These are phyloP conservation scores for Lagocephalus sceleratus DNA, from an alignment of 2,797 vertebrate species.

Conservation along the genomic window DNA sequence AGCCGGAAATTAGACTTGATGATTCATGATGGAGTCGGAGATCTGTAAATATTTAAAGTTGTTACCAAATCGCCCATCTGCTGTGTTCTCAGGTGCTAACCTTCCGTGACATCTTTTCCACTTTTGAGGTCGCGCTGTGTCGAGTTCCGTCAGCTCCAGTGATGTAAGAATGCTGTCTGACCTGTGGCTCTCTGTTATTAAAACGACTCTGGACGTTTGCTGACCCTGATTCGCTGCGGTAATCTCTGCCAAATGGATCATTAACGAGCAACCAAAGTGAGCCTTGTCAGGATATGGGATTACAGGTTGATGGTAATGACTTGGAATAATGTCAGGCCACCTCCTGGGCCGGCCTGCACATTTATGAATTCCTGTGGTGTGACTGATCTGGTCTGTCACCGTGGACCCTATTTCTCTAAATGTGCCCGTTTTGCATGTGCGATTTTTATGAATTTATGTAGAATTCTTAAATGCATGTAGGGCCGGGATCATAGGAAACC, in stretches of 20 bases:
- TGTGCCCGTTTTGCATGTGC: constrained; percentile 13
- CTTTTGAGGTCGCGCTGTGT: no score
- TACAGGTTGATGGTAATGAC: constrained; percentile 56
- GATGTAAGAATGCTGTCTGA: background rate
- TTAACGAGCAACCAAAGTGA: constrained; percentile 42
- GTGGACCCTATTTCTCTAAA: constrained; percentile 3
- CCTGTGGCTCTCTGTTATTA: constrained; percentile 14
- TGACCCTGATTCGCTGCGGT: constrained; percentile 28
- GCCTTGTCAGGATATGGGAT: constrained; percentile 40
- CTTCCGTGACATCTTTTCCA: no score
- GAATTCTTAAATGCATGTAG: background rate
- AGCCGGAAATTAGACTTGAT: constrained; percentile 16
- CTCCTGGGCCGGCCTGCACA: constrained; percentile 36
- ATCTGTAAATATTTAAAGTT: background rate
- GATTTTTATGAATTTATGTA: constrained; percentile 37
- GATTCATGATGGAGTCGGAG: constrained; percentile 27
- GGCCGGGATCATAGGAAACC: constrained; percentile 10
- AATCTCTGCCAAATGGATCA: constrained; percentile 45
- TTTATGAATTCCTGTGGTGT: constrained; percentile 49
- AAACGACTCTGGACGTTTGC: constrained; percentile 34
- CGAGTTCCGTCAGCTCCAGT: no score
- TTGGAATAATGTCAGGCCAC: constrained; percentile 57
- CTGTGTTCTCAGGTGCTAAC: no score
- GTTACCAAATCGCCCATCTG: no score
- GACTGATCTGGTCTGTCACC: constrained; percentile 47